Conservation (phyloP, 2,113 vertebrate genomes). For the Lontra canadensis region DNA sequence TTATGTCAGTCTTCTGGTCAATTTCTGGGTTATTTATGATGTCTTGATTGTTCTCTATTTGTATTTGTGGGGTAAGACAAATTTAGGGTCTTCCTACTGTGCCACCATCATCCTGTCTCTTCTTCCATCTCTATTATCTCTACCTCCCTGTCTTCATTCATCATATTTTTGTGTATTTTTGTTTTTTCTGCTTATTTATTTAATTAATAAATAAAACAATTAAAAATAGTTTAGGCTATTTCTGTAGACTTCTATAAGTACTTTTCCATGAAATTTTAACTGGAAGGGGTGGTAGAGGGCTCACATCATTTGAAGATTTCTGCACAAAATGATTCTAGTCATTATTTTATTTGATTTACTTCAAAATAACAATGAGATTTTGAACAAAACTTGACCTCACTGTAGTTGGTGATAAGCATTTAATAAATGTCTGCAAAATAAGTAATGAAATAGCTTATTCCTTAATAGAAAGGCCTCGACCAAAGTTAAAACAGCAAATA, state of each 20-base stretch:
- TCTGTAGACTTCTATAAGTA: background rate
- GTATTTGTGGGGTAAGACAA: background rate
- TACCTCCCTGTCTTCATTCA: background rate
- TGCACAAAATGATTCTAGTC: background rate
- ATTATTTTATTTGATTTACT: background rate
- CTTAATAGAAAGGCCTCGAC: background rate
- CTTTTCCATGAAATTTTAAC: background rate
- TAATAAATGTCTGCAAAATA: background rate
- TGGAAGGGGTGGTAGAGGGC: background rate
- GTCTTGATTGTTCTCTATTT: background rate
- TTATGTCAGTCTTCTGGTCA: background rate
- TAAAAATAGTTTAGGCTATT: background rate
- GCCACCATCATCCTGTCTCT: background rate
- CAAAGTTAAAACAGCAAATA: background rate
- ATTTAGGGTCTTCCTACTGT: background rate
- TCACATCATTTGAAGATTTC: background rate
- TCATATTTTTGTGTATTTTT: background rate
- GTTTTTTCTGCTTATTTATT: background rate
- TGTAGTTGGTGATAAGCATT: background rate
- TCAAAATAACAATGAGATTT: background rate
- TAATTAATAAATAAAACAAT: background rate
- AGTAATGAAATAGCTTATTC: background rate
- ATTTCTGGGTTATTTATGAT: background rate
- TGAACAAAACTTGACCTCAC: background rate
- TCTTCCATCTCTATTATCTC: background rate